These are phyloP conservation scores for Melipona quadrifasciata DNA, from an alignment of 1,140 invertebrate species.

Conservation along the genomic window DNA sequence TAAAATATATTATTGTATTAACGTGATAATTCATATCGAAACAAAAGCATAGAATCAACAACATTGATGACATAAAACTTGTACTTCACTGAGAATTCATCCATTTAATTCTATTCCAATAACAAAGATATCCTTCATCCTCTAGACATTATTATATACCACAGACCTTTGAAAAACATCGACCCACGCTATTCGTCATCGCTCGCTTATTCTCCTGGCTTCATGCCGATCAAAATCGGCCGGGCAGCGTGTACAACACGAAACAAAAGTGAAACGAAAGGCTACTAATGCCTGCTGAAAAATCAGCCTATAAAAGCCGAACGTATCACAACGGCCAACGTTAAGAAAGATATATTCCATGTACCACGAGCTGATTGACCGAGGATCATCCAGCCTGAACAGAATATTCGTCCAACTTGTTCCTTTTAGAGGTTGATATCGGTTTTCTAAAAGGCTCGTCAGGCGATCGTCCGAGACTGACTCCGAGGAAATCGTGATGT, in stretches of 20 bases:
- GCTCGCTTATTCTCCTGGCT: no score
- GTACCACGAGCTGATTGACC: neutral
- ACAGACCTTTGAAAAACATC: neutral
- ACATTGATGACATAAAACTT: no score
- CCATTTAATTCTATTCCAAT: neutral
- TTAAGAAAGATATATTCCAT: neutral
- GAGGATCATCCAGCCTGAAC: neutral
- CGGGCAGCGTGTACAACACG: neutral
- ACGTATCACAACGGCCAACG: neutral
- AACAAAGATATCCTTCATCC: neutral
- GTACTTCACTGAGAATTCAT: neutral
- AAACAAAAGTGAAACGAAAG: neutral
- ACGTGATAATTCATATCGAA: no score
- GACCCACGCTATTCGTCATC: neutral
- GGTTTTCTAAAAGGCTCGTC: constrained; percentile 29
- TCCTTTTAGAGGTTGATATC: constrained; percentile 2
- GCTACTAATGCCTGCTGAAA: neutral
- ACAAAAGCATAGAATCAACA: no score
- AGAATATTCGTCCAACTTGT: neutral
- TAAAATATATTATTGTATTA: no score
- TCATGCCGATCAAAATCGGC: neutral
- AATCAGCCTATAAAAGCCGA: neutral
- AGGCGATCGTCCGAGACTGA: neutral
- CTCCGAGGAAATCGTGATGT: constrained; percentile 21
- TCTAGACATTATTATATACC: neutral